Conservation (phyloP, 2,797 vertebrate species). For the Percopsis omiscomaycus region DNA sequence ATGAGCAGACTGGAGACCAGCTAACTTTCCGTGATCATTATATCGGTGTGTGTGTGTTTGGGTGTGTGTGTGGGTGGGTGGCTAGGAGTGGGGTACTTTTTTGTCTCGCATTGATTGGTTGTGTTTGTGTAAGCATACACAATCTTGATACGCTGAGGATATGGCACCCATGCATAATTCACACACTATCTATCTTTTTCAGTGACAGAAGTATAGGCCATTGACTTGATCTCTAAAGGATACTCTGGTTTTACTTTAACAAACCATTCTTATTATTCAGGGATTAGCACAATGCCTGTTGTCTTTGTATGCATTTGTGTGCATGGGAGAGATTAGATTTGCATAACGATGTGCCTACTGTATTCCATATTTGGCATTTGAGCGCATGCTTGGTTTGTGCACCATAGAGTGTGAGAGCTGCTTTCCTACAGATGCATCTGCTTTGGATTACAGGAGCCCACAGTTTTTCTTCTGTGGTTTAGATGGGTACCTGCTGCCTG, state of each 20-base stretch:
- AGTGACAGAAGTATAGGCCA: neutral
- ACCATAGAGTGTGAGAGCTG: constrained; percentile 27
- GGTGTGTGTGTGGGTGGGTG: constrained; percentile 4
- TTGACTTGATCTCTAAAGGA: constrained; percentile 3
- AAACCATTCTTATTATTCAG: neutral
- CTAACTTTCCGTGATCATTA: constrained; percentile 5
- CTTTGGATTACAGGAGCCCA: constrained; percentile 57
- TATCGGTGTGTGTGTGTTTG: constrained; percentile 6
- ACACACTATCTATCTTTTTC: constrained; percentile 6
- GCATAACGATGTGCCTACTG: constrained; percentile 16
- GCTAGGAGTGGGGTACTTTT: neutral
- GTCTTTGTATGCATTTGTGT: constrained; percentile 32
- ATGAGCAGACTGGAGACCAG: constrained; percentile 13
- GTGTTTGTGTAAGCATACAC: too few relatives aligned
- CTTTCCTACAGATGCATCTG: constrained; percentile 51
- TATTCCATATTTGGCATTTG: constrained; percentile 4
- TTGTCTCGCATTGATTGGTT: neutral
- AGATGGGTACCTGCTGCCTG: constrained; percentile 58
- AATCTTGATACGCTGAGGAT: too few relatives aligned
- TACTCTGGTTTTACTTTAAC: constrained; percentile 2
- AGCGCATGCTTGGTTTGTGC: constrained; percentile 6
- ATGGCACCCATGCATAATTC: too few relatives aligned
- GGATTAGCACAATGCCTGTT: constrained; percentile 21
- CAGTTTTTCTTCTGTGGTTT: constrained; percentile 33
- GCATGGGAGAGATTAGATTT: constrained; percentile 9